These are phyloP conservation scores for Hapalemur alaotrensis DNA, from an alignment of 2,797 vertebrate species.

Conservation along the genomic window DNA sequence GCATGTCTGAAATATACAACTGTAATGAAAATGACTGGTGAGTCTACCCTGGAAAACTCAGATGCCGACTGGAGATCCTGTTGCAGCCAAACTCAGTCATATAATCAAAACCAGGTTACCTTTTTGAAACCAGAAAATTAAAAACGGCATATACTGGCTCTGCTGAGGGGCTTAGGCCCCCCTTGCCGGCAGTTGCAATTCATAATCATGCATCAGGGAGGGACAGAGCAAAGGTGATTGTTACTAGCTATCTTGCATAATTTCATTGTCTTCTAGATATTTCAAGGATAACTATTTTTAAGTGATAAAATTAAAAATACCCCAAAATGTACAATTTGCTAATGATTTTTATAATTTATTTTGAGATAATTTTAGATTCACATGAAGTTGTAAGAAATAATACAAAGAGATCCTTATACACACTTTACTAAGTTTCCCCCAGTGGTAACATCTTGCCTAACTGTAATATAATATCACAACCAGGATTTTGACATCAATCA, in stretches of 20 bases:
- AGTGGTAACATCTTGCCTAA: neutral
- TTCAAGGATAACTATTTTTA: neutral
- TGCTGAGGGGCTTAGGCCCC: neutral
- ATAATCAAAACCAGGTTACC: conserved; percentile 17
- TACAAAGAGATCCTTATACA: neutral
- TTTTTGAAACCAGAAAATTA: conserved; percentile 41
- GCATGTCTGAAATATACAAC: neutral
- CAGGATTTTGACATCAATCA: neutral
- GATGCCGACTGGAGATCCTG: conserved; percentile 19
- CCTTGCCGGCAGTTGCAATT: neutral
- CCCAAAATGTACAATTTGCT: neutral
- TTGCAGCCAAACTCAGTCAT: neutral
- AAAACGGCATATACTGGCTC: neutral
- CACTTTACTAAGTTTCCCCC: neutral
- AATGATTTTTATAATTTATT: neutral
- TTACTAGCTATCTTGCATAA: neutral
- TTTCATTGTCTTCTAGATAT: neutral
- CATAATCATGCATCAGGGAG: neutral
- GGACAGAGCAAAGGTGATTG: neutral
- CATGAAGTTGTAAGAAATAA: neutral
- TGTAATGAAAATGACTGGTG: neutral
- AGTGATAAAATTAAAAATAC: neutral
- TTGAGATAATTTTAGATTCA: neutral
- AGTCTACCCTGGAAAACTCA: conserved; percentile 1
- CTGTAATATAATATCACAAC: neutral